Evolutionary conservation across 2,113 vertebrate genomes (phyloP), one percentile per base, ranked within the genome.

Genomic region (Ameiurus melas): DNA sequence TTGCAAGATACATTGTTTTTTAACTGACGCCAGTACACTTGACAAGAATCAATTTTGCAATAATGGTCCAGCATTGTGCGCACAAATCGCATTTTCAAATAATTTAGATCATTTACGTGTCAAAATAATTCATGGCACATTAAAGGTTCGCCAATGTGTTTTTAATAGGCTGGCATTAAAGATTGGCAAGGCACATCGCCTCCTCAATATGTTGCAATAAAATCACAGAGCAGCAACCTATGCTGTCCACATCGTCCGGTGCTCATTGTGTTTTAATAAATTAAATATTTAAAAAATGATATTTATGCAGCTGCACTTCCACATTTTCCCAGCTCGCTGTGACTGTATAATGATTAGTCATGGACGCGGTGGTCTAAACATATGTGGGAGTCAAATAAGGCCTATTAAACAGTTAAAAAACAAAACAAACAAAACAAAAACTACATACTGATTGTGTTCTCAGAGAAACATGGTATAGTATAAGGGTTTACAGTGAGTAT

Each of bases 111-210:
- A 47, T 47, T 47, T 47, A 1, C 8, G 25, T 84, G 25, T 51
- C 39, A 84, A 2, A 84, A 53, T 68, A 84, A 84, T 51, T 43
- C 43, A 53, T 68, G 39, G 62, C 25, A 51, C 8, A 51, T 84
- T 84, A 84, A 30, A 0, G 16, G 16, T 36, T 60, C 12, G 53
- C 33, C 80, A 39, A 83, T 83, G 57, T 60, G 30, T 60, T 83
- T 83, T 83, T 83, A 83, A 83, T 83, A 83, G 80, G 57, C 2
- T 83, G 80, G 30, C 57, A 83, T 60, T 83, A 36, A 62, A 83
- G 19, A 60, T 14, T 83, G 80, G 80, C 80, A 83, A 81, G 53
- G 51, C 47, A 58, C 47, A 20, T 17, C 27, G 53, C 53, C 7
- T 60, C 1, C 19, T 60, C 30, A 82, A 14, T 62, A 25, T 62